A percentile compares a stretch with the other conserved stretches of the same genome.
These are phyloP conservation scores for Umimayanthus chanpuru DNA, from an alignment of 92 coral and sea anemone genomes.

Conservation along the genomic window DNA sequence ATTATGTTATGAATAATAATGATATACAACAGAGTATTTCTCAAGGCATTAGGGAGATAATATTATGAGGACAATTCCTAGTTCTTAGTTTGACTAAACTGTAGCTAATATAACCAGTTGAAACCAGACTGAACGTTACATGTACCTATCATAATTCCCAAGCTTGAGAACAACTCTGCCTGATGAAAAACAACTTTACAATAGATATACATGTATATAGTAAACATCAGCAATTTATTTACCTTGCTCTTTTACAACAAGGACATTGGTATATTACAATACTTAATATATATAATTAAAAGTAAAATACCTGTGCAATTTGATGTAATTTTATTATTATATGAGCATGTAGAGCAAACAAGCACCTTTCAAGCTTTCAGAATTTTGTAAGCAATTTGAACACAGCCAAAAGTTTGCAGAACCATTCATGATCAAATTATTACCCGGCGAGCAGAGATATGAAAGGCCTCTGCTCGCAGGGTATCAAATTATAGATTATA, in stretches of 20 bases:
- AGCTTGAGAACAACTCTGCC: constrained; percentile 6
- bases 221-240: constrained; percentile 1
- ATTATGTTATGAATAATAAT: constrained; percentile 1
- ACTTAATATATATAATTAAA: background rate
- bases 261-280: constrained; percentile 3
- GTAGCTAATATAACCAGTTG: background rate
- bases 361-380: constrained; percentile 6
- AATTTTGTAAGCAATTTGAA: constrained; percentile 1
- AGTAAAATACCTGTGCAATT: background rate
- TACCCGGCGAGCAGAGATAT: constrained; percentile 7
- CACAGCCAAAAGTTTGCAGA: constrained; percentile 6
- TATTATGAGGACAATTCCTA: constrained; percentile 3
- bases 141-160: background rate
- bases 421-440: constrained; percentile 2
- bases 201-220: constrained; percentile 1
- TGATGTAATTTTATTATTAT: constrained; percentile 1
- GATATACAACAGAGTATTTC: background rate
- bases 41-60: constrained; percentile 1
- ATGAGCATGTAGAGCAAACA: constrained; percentile 5
- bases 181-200: constrained; percentile 2
- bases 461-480: no score
- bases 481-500: constrained; percentile 1
- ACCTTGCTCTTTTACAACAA: constrained; percentile 1
- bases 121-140: constrained; percentile 5
- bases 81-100: constrained; percentile 3